These are phyloP conservation scores for Trachurus trachurus DNA, from an alignment of 2,797 vertebrate species.

Conservation along the genomic window DNA sequence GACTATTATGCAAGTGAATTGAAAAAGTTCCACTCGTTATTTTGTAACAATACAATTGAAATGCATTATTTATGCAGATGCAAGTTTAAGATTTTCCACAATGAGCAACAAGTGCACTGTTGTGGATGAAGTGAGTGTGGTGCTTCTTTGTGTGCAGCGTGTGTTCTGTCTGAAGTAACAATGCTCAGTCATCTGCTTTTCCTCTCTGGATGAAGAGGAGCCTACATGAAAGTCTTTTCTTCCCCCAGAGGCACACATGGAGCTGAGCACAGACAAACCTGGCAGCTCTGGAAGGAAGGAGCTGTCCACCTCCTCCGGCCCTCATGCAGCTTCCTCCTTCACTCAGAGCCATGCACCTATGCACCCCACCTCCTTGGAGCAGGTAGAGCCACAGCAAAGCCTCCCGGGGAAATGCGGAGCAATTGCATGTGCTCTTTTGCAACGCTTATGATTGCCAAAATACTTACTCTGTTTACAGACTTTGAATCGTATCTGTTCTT, in stretches of 20 bases:
- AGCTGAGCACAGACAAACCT: constrained; percentile 88
- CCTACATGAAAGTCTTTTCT: background rate
- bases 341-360: constrained; percentile 76
- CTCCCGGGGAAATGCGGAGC: background rate
- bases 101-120: background rate
- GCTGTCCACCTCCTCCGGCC: constrained; percentile 71
- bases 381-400: constrained; percentile 78
- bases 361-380: constrained; percentile 87
- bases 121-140: background rate
- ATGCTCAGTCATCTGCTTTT: background rate
- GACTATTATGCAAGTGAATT: background rate
- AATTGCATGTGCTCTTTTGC: background rate
- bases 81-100: background rate
- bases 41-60: background rate
- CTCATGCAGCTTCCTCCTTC: constrained; percentile 76
- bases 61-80: background rate
- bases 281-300: constrained; percentile 85
- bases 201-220: background rate
- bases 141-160: background rate
- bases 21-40: too few species aligned
- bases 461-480: background rate
- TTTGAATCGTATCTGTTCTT: constrained; percentile 3
- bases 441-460: background rate
- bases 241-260: constrained; percentile 90
- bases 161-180: background rate